Evolutionary conservation across 1,140 invertebrate species (phyloP).

Genomic region (Drosophila trapezifrons): DNA sequence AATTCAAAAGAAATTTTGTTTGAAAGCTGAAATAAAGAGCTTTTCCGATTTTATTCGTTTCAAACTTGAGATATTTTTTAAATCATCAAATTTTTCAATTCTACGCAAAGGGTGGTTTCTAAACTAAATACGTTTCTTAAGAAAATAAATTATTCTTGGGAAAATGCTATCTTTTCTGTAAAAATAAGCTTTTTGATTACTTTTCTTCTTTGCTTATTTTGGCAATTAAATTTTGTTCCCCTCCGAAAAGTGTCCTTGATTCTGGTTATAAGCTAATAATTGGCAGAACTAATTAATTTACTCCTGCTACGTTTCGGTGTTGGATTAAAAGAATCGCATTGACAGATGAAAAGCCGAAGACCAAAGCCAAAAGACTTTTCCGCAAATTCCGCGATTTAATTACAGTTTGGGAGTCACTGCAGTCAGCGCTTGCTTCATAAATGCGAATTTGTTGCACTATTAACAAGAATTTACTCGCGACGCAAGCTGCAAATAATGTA

Average conservation of each 20-base stretch:
- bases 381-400: conserved; percentile 18
- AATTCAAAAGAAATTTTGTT: too few species aligned
- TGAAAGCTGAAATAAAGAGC: too few species aligned
- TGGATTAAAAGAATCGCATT: neutral
- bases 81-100: too few species aligned
- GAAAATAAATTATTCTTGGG: too few species aligned
- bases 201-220: too few species aligned
- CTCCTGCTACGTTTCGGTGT: neutral
- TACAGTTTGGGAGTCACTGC: conserved; percentile 24
- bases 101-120: too few species aligned
- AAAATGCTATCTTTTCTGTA: too few species aligned
- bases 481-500: conserved; percentile 35
- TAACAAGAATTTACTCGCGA: conserved; percentile 38
- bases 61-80: too few species aligned
- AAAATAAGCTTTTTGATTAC: too few species aligned
- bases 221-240: neutral
- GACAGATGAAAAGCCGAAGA: neutral
- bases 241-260: too few species aligned
- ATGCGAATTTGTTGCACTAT: conserved; percentile 45
- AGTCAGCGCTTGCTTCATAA: conserved; percentile 23
- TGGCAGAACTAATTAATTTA: neutral
- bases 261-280: neutral
- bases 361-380: neutral
- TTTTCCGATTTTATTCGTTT: too few species aligned
- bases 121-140: too few species aligned